Conservation (phyloP, 2,113 vertebrate genomes). For the Herpailurus yagouaroundi region DNA sequence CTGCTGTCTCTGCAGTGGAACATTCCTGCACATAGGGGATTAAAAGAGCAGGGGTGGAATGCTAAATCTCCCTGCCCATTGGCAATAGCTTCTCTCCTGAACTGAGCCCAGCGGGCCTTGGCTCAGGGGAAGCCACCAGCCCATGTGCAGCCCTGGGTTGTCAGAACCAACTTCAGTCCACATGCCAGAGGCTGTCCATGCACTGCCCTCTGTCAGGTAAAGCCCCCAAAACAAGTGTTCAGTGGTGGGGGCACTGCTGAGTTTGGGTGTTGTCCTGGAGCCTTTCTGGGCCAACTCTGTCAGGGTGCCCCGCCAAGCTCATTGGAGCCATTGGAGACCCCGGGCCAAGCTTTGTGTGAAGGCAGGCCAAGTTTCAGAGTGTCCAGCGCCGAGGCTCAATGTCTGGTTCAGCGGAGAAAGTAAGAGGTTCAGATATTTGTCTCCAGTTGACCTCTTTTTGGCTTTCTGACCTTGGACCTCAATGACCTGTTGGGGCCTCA, state of each 20-base stretch:
- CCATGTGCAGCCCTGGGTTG: not conserved
- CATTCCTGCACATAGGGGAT: conserved; percentile 62
- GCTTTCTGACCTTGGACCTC: conserved; percentile 51
- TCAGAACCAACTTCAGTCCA: conserved; percentile 25
- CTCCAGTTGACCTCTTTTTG: not conserved
- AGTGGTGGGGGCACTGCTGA: not conserved
- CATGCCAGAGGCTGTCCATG: not conserved
- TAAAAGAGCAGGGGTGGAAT: conserved; percentile 39
- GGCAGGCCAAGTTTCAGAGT: conserved; percentile 51
- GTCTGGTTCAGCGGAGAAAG: conserved; percentile 43
- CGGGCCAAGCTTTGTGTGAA: conserved; percentile 55
- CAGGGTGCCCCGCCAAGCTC: conserved; percentile 22
- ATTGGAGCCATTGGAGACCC: conserved; percentile 46
- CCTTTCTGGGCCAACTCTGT: conserved; percentile 20
- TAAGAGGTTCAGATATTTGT: conserved; percentile 51
- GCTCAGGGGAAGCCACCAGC: not conserved
- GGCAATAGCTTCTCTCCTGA: conserved; percentile 48
- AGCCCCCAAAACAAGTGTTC: not conserved
- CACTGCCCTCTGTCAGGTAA: not conserved
- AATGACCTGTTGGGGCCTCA: not conserved
- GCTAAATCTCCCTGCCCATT: conserved; percentile 57
- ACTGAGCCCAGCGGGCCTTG: conserved; percentile 35
- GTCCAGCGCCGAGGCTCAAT: not conserved
- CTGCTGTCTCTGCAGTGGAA: conserved; percentile 50
- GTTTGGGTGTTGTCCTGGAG: not conserved